Conservation (phyloP, 1,140 invertebrate genomes). For the Drosophila kanapiae region DNA sequence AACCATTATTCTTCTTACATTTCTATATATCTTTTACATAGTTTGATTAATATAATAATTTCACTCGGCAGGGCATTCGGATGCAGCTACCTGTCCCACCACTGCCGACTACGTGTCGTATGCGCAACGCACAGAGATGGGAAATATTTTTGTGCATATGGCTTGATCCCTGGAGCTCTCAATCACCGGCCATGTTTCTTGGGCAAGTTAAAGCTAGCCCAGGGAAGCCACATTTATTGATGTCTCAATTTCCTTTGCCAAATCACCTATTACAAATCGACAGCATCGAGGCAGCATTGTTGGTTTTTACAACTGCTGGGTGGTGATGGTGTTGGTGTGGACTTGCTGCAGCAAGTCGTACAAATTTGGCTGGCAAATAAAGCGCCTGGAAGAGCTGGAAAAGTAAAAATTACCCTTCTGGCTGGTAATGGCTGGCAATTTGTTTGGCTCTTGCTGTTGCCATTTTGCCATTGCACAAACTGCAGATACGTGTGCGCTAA, state of each 20-base stretch:
- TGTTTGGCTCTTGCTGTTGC: conserved; percentile 67
- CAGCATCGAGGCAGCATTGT: conserved; percentile 62
- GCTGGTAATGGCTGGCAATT: conserved; percentile 78
- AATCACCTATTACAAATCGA: conserved; percentile 84
- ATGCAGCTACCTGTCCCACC: not conserved
- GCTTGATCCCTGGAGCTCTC: not conserved
- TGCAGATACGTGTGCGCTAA: conserved; percentile 54
- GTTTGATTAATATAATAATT: conserved; percentile 3
- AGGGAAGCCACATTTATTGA: conserved; percentile 79
- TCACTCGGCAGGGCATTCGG: not conserved
- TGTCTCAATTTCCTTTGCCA: conserved; percentile 83
- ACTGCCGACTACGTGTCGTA: conserved; percentile 44
- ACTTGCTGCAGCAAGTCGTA: conserved; percentile 74
- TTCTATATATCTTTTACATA: too few species aligned
- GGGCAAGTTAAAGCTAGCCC: conserved; percentile 45
- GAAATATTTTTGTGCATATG: conserved; percentile 47
- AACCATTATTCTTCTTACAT: too few species aligned
- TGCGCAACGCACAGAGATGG: conserved; percentile 52
- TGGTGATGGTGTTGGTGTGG: conserved; percentile 24
- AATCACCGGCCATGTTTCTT: conserved; percentile 3
- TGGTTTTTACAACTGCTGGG: conserved; percentile 69
- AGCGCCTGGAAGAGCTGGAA: conserved; percentile 69
- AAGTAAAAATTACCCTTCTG: conserved; percentile 83
- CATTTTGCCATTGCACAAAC: conserved; percentile 65
- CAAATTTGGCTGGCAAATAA: conserved; percentile 83